Evolutionary conservation across 2,797 vertebrate species (phyloP).

Genomic region (Molossus molossus): DNA sequence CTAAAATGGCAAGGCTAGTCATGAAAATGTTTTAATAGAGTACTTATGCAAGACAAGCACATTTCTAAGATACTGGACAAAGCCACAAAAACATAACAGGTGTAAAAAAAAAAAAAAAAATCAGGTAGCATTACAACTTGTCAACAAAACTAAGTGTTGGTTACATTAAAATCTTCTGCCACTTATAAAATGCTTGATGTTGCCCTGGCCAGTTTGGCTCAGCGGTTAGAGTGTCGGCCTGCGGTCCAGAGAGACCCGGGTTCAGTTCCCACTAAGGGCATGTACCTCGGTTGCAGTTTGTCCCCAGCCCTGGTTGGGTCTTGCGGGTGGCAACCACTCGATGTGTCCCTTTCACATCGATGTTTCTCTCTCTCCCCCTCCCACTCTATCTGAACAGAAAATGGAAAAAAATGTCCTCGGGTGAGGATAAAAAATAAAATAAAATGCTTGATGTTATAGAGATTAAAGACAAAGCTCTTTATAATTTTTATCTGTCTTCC

Average conservation of each 20-base stretch:
- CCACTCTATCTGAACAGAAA: no score
- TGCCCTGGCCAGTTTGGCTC: no score
- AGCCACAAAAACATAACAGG: slow-evolving; percentile 35
- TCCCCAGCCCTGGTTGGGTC: no score
- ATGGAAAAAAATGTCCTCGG: no score
- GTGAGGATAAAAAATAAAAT: no score
- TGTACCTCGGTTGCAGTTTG: no score
- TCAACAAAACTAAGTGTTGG: slow-evolving; percentile 19
- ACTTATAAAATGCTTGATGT: slow-evolving; percentile 38
- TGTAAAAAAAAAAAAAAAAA: background rate
- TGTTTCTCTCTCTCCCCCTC: no score
- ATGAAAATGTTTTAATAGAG: slow-evolving; percentile 52
- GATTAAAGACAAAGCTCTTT: slow-evolving; percentile 18
- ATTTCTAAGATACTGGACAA: slow-evolving; percentile 59
- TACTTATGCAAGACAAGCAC: background rate
- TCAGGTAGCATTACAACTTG: slow-evolving; percentile 12
- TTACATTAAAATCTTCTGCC: slow-evolving; percentile 34
- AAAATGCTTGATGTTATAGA: background rate
- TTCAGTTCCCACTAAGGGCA: no score
- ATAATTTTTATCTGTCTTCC: slow-evolving; percentile 16
- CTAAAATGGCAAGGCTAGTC: slow-evolving; percentile 26
- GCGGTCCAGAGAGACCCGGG: no score
- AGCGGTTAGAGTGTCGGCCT: no score
- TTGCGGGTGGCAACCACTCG: no score
- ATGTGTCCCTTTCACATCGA: no score